Evolutionary conservation across 1,140 invertebrate genomes (phyloP).

Genomic region (Tigriopus japonicus): DNA sequence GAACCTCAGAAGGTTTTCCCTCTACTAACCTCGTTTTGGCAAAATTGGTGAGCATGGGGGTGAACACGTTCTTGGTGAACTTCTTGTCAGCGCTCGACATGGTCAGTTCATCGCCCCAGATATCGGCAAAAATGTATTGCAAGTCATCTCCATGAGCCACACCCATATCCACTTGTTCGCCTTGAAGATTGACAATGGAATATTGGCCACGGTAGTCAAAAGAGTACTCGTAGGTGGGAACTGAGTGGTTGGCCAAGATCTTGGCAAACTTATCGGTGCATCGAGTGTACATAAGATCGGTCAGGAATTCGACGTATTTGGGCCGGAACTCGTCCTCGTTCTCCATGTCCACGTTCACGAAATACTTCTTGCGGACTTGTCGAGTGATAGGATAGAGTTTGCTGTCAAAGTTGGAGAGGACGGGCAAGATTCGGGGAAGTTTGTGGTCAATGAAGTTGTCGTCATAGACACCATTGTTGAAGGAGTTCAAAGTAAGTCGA

Average conservation of each 20-base stretch:
- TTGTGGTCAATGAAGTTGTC: slow-evolving; percentile 22
- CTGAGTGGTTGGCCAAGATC: slow-evolving; percentile 19
- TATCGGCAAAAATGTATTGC: slow-evolving; percentile 23
- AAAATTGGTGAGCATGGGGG: slow-evolving; percentile 21
- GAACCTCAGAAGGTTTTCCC: background rate
- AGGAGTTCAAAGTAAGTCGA: slow-evolving; percentile 22
- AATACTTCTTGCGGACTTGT: slow-evolving; percentile 21
- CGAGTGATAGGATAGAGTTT: slow-evolving; percentile 22
- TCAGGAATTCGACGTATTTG: slow-evolving; percentile 22
- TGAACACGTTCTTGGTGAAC: slow-evolving; percentile 20
- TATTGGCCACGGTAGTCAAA: slow-evolving; percentile 25
- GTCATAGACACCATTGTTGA: slow-evolving; percentile 22
- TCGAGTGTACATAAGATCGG: slow-evolving; percentile 22
- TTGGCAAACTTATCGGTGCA: slow-evolving; percentile 20
- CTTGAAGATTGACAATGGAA: slow-evolving; percentile 23
- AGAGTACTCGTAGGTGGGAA: slow-evolving; percentile 23
- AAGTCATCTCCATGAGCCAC: slow-evolving; percentile 26
- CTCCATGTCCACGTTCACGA: slow-evolving; percentile 22
- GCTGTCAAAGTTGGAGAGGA: slow-evolving; percentile 20
- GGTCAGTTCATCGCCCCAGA: slow-evolving; percentile 19
- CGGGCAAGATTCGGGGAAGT: slow-evolving; percentile 20
- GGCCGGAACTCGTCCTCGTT: slow-evolving; percentile 23
- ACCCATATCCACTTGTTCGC: slow-evolving; percentile 17
- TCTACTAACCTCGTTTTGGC: slow-evolving; percentile 19
- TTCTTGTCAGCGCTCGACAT: slow-evolving; percentile 19